Percentiles rank a stretch among this genome's conserved stretches.
These are phyloP conservation scores for Drosophila dunni DNA, from an alignment of 1,140 invertebrate species.

Conservation along the genomic window DNA sequence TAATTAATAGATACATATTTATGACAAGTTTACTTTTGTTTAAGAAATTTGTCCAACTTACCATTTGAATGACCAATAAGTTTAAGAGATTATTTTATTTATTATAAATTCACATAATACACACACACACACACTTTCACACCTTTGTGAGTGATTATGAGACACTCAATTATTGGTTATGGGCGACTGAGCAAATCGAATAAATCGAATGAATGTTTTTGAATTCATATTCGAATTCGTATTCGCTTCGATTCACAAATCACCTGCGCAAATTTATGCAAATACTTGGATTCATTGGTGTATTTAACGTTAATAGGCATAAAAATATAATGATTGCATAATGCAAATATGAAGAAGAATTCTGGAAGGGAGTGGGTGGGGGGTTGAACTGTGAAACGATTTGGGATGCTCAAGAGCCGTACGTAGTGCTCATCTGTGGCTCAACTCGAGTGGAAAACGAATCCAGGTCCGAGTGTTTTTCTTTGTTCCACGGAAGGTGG, in stretches of 20 bases:
- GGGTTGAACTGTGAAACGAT: constrained; percentile 17
- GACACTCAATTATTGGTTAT: constrained; percentile 26
- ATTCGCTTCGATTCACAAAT: constrained; percentile 64
- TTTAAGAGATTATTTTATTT: not conserved
- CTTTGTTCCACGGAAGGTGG: constrained; percentile 19
- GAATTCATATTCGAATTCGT: constrained; percentile 2
- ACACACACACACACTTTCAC: constrained; percentile 12
- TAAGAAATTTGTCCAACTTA: not conserved
- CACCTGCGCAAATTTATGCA: constrained; percentile 69
- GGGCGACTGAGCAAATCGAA: constrained; percentile 33
- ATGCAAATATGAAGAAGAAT: constrained; percentile 24
- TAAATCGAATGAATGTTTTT: constrained; percentile 16
- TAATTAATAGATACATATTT: too few species aligned
- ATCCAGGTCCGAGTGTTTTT: constrained; percentile 25
- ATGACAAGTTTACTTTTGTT: too few species aligned
- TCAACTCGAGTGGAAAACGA: constrained; percentile 74
- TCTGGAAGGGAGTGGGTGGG: not conserved
- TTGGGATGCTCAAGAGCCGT: constrained; percentile 25
- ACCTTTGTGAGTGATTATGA: constrained; percentile 25
- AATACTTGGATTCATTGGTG: constrained; percentile 49
- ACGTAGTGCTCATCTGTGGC: constrained; percentile 47
- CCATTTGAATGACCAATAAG: not conserved
- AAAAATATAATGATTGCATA: constrained; percentile 76
- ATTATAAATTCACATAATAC: not conserved
- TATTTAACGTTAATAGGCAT: constrained; percentile 73